Evolutionary conservation across 1,140 invertebrate species (phyloP).

Genomic region (Scaptodrosophila lebanonensis): DNA sequence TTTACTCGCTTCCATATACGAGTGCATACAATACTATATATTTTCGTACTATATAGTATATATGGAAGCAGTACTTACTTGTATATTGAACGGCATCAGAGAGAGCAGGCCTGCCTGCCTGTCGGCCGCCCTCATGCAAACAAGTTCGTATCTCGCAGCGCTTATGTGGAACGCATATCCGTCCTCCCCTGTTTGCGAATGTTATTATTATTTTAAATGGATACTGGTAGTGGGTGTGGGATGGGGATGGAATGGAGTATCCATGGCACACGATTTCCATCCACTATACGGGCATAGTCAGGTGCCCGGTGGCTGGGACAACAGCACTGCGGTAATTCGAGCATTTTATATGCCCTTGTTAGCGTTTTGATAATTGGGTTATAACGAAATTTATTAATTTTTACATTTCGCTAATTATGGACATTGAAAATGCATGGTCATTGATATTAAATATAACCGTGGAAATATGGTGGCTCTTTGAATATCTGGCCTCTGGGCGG

Average conservation of each 20-base stretch:
- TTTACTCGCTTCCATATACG: too few relatives aligned
- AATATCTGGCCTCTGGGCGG: background rate
- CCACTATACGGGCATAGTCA: too few relatives aligned
- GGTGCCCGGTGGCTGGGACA: too few relatives aligned
- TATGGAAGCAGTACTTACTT: too few relatives aligned
- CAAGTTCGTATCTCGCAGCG: conserved; percentile 51
- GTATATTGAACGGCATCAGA: too few relatives aligned
- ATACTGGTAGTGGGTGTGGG: conserved; percentile 15
- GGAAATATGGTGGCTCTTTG: conserved; percentile 41
- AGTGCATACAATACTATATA: too few relatives aligned
- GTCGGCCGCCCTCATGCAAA: conserved; percentile 28
- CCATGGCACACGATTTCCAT: too few relatives aligned
- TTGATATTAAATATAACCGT: conserved; percentile 44
- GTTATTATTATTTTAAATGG: conserved; percentile 64
- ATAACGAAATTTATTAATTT: conserved; percentile 56
- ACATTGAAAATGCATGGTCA: conserved; percentile 22
- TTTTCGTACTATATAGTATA: too few relatives aligned
- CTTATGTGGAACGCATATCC: too few relatives aligned
- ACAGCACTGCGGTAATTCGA: conserved; percentile 19
- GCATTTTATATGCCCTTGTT: conserved; percentile 20
- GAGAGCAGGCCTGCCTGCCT: background rate
- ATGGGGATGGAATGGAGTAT: too few relatives aligned
- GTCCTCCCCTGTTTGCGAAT: conserved; percentile 42
- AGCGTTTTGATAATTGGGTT: conserved; percentile 58
- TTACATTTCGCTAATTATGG: conserved; percentile 50